Evolutionary conservation across 1,140 invertebrate species (phyloP), one percentile per base, ranked within the genome.

Genomic region (Chironomus striatipennis): DNA sequence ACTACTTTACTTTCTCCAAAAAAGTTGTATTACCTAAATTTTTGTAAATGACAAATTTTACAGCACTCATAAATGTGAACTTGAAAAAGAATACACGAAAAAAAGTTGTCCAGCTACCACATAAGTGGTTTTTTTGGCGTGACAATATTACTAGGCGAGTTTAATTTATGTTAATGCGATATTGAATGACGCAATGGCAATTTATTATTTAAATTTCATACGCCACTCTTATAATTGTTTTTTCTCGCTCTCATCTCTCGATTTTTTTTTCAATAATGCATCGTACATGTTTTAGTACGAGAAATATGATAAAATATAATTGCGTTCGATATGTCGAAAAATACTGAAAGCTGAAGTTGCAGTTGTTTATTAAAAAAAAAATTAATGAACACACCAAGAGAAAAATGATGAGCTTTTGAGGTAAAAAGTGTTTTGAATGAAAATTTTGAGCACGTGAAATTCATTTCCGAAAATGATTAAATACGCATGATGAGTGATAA

Each of bases 151-250:
- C 47, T 57, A 70, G 65, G 17, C 20, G 65, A 70, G 65, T 18
- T 70, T 70, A 70, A 70, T 70, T 70, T 70, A 70, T 70, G 65
- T 70, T 70, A 70, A 70, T 70, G 65, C 20, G 65, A 70, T 70
- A 70, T 21, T 70, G 65, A 20, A 70, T 70, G 65, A 70, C 65
- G 65, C 65, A 70, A 70, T 70, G 20, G 18, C 65, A 70, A 70
- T 70, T 70, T 70, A 70, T 70, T 70, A 70, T 70, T 70, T 70
- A 70, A 70, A 70, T 70, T 70, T 70, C 10, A 20, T 21, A 21
- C 20, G 9, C 65, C 65, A 21, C 65, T 70, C 20, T 70, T 8
- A 18, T 70, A 70, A 70, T 70, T 70, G 65, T 70, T 20, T 70
- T 70, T 70, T 18, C 18, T 57, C 43, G 8, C 43, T 47, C 15